A percentile compares a stretch with the other conserved stretches of the same genome.
phyloP scores from a whole-genome alignment of 2,113 vertebrate genomes.

The Grus americana region DNA sequence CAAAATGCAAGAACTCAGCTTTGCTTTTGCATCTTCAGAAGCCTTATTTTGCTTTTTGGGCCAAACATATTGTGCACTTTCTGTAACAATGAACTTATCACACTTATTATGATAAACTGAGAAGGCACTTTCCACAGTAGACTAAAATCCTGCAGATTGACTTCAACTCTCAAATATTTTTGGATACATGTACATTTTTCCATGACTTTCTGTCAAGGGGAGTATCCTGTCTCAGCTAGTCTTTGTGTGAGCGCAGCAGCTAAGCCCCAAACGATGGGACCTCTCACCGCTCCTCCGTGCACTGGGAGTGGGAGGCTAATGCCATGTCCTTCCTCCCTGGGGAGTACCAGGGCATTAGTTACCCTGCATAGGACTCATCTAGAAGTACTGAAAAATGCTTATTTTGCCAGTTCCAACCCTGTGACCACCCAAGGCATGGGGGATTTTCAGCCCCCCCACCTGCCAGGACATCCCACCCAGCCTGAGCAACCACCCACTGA shows the following conservation, averaged over 20 bases:
- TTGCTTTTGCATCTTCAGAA: constrained; percentile 34
- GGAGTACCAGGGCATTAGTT: not conserved
- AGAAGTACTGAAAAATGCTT: not conserved
- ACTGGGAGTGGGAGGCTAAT: not conserved
- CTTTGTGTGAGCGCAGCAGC: not conserved
- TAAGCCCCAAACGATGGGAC: not conserved
- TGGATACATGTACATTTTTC: not conserved
- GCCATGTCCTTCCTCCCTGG: accelerated
- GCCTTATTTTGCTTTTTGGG: constrained; percentile 37
- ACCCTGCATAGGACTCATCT: not conserved
- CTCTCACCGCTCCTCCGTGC: accelerated
- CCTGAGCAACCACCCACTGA: not conserved
- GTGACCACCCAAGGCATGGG: not conserved
- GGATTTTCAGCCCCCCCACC: not conserved
- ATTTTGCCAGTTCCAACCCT: not conserved
- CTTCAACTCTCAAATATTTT: constrained; percentile 27
- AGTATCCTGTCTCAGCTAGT: not conserved
- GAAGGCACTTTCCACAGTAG: constrained; percentile 27
- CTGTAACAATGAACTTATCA: constrained; percentile 57
- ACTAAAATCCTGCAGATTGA: constrained; percentile 21
- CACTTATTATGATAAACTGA: constrained; percentile 36
- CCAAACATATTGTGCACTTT: constrained; percentile 53
- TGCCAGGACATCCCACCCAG: not conserved
- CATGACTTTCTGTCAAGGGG: not conserved
- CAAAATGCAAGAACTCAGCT: constrained; percentile 38